Percentiles rank a stretch among this genome's conserved stretches.
These are phyloP conservation scores for Lampris megalopsis DNA, from an alignment of 2,113 vertebrate species.

Conservation along the genomic window DNA sequence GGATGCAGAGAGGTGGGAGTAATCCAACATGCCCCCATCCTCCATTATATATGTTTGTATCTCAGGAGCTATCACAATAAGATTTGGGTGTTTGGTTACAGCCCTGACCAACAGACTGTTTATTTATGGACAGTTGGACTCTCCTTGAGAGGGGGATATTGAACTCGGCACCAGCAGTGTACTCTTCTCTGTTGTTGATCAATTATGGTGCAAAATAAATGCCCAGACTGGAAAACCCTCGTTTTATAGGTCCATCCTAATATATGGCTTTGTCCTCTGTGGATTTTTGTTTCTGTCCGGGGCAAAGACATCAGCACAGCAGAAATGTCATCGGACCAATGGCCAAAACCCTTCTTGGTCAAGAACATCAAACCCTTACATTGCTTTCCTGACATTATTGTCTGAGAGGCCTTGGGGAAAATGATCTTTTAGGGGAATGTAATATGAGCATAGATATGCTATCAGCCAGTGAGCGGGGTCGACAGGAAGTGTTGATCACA, in stretches of 20 bases:
- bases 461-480: background rate
- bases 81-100: too few relatives aligned
- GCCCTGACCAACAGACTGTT: too few relatives aligned
- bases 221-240: slow-evolving; percentile 5
- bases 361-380: background rate
- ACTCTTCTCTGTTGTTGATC: too few relatives aligned
- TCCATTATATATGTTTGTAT: too few relatives aligned
- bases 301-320: background rate
- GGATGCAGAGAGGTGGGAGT: too few relatives aligned
- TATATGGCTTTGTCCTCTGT: slow-evolving; percentile 20
- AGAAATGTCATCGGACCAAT: slow-evolving; percentile 11
- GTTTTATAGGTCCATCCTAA: slow-evolving; percentile 20
- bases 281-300: slow-evolving; percentile 20
- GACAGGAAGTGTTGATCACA: slow-evolving; percentile 45
- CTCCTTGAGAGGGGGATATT: too few relatives aligned
- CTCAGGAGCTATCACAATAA: too few relatives aligned
- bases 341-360: slow-evolving; percentile 35
- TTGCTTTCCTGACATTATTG: background rate
- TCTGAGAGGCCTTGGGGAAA: background rate
- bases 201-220: background rate
- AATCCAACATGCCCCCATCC: too few relatives aligned
- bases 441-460: background rate
- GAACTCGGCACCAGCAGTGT: too few relatives aligned
- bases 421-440: background rate
- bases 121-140: too few relatives aligned